Conservation (phyloP, 2,113 vertebrate genomes). For the Probosciger aterrimus region DNA sequence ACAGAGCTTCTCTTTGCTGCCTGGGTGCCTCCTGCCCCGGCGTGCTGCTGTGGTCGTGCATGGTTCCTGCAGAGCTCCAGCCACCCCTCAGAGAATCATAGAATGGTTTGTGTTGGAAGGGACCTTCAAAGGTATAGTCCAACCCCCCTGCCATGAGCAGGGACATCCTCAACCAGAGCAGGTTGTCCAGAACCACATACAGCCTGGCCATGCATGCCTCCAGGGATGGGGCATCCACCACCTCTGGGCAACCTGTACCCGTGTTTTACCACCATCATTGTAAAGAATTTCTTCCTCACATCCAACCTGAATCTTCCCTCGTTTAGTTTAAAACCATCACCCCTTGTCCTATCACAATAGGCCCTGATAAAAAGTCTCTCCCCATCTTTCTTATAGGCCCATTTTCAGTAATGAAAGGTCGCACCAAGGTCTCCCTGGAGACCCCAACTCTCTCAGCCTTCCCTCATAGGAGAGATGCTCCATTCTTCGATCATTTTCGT, state of each 20-base stretch:
- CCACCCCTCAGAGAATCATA: background rate
- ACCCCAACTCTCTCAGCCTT: background rate
- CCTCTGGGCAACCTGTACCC: too few relatives aligned
- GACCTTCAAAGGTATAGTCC: background rate
- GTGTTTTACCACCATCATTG: background rate
- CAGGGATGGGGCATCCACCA: background rate
- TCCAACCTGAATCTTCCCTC: background rate
- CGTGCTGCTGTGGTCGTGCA: accelerated
- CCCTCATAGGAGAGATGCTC: background rate
- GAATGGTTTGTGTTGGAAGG: background rate
- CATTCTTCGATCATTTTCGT: background rate
- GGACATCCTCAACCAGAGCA: background rate
- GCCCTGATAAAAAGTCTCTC: background rate
- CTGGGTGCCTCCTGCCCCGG: accelerated
- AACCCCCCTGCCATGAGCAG: background rate
- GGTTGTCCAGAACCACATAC: background rate
- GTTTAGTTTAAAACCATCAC: background rate
- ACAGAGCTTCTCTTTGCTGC: background rate
- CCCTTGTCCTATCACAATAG: background rate
- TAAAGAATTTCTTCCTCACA: background rate
- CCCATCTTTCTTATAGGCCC: background rate
- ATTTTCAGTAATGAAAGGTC: background rate
- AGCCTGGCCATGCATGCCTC: background rate
- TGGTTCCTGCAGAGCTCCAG: accelerated
- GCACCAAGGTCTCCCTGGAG: background rate